Percentiles rank a stretch among this genome's conserved stretches.
Evolutionary conservation across 2,797 vertebrate genomes (phyloP).

Genomic region (Pelobates cultripes): DNA sequence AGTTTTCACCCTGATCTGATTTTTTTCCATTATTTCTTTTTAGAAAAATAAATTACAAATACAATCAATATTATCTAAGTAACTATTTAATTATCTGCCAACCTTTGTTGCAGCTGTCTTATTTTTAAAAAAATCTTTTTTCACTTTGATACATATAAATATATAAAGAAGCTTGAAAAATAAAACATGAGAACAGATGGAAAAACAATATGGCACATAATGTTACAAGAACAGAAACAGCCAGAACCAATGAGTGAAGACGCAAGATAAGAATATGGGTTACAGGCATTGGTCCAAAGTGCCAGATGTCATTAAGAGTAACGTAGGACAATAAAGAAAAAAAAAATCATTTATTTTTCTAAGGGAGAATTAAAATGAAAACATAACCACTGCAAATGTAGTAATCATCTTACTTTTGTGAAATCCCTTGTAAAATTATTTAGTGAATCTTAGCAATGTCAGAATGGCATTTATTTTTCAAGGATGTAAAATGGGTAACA

Average conservation of each 20-base stretch:
- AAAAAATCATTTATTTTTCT: constrained; percentile 32
- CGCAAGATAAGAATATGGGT: constrained; percentile 31
- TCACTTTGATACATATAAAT: constrained; percentile 2
- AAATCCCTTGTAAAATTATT: too few species aligned
- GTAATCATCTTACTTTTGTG: neutral
- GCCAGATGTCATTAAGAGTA: constrained; percentile 48
- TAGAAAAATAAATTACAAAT: too few species aligned
- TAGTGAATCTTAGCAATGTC: too few species aligned
- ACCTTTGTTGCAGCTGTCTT: too few species aligned
- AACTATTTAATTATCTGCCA: too few species aligned
- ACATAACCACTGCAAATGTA: neutral
- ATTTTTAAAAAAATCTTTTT: constrained; percentile 10
- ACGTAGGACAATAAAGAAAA: constrained; percentile 32
- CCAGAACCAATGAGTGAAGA: constrained; percentile 46
- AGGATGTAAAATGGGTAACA: too few species aligned
- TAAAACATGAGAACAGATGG: constrained; percentile 38
- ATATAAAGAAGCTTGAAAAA: constrained; percentile 4
- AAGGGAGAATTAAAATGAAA: neutral
- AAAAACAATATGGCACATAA: constrained; percentile 43
- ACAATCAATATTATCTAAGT: too few species aligned
- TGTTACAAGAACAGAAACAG: constrained; percentile 41
- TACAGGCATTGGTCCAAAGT: constrained; percentile 40
- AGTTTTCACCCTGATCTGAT: too few species aligned
- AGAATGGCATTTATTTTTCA: too few species aligned
- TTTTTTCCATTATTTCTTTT: too few species aligned